Conservation (phyloP, 2,888 invertebrate genomes). For the Luffia ferchaultella region DNA sequence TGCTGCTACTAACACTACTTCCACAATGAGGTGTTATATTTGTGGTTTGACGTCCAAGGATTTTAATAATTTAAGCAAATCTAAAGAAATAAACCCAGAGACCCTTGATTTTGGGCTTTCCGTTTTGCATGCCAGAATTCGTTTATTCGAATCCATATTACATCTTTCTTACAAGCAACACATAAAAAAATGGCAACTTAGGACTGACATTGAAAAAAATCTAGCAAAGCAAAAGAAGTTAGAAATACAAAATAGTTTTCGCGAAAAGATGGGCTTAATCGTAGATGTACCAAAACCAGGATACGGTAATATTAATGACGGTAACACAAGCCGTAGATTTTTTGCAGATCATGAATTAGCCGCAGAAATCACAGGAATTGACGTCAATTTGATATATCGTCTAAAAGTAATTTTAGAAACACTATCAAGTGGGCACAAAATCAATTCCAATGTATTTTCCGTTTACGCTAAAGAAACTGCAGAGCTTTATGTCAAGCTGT, state of each 20-base stretch:
- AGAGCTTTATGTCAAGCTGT: conserved; percentile 21
- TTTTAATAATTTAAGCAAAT: conserved; percentile 20
- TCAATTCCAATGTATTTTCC: conserved; percentile 8
- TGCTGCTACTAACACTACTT: conserved; percentile 22
- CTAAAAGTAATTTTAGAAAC: conserved; percentile 21
- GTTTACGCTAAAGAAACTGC: conserved; percentile 16
- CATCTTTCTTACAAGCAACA: conserved; percentile 25
- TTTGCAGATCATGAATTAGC: conserved; percentile 18
- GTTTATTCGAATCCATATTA: conserved; percentile 21
- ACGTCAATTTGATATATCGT: conserved; percentile 15
- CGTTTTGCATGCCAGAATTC: conserved; percentile 22
- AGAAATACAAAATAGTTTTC: conserved; percentile 14
- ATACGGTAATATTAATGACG: conserved; percentile 20
- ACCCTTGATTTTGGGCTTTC: conserved; percentile 19
- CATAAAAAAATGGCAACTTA: conserved; percentile 21
- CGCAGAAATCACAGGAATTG: conserved; percentile 21
- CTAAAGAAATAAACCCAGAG: conserved; percentile 14
- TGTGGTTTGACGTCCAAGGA: conserved; percentile 23
- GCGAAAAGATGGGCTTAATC: conserved; percentile 18
- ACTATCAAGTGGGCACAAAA: conserved; percentile 13
- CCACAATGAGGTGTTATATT: conserved; percentile 24
- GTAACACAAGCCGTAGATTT: conserved; percentile 20
- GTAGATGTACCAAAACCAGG: conserved; percentile 23
- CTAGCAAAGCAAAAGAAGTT: conserved; percentile 10
- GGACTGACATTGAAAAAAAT: conserved; percentile 11